A percentile compares a stretch with the other conserved stretches of the same genome.
These are phyloP conservation scores for Plumapathes pennacea DNA, from an alignment of 92 coral and sea anemone species.

Conservation along the genomic window DNA sequence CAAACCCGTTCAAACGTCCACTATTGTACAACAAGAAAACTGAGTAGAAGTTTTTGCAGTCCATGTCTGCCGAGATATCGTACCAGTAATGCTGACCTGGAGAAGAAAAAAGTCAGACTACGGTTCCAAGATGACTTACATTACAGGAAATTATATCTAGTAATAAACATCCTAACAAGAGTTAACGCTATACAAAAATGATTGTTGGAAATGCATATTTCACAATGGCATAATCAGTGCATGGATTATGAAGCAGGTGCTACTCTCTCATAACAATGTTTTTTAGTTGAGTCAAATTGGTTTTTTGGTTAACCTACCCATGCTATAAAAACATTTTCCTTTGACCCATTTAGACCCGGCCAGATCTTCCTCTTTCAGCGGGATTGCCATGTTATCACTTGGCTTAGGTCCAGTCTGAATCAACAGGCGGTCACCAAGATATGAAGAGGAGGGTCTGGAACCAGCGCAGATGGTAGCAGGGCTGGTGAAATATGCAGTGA, in stretches of 20 bases:
- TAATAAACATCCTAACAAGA: no score
- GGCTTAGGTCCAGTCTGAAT: conserved; percentile 67
- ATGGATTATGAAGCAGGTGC: no score
- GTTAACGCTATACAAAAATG: no score
- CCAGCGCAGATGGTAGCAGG: conserved; percentile 76
- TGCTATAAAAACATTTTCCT: conserved; percentile 71
- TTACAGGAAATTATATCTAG: no score
- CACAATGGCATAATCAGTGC: no score
- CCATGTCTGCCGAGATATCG: conserved; percentile 71
- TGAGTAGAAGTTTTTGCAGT: conserved; percentile 77
- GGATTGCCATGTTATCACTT: conserved; percentile 38
- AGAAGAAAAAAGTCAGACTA: background rate
- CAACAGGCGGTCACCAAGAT: conserved; percentile 76
- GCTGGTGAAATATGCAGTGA: conserved; percentile 86
- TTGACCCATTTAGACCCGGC: conserved; percentile 71
- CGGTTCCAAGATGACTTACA: no score
- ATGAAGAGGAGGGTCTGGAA: conserved; percentile 44
- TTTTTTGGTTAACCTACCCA: no score
- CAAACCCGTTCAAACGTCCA: conserved; percentile 69
- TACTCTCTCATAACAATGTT: no score
- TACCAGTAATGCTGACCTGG: conserved; percentile 94
- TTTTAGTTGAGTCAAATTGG: no score
- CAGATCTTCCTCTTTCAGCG: conserved; percentile 71
- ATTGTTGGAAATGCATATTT: no score
- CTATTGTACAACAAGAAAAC: conserved; percentile 77